Evolutionary conservation across 2,113 vertebrate genomes (phyloP), one percentile per base, ranked within the genome.

Genomic region (Empidonax alnorum): DNA sequence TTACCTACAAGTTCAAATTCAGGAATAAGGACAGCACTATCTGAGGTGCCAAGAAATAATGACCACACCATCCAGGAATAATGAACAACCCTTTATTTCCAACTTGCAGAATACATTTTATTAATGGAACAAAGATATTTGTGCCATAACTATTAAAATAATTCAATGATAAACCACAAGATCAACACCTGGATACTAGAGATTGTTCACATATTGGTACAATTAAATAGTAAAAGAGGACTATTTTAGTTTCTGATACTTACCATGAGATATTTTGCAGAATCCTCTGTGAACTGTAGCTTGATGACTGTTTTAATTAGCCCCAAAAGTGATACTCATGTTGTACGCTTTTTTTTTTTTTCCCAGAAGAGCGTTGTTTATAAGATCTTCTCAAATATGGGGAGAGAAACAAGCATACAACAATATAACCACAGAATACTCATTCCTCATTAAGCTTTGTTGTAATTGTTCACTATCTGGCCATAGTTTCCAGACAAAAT

Each of bases 401-500:
- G 14, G 35, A 72, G 15, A 79, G 8, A 78, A 87, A 67, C 49
- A 91, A 94, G 20, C 47, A 11, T 46, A 31, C 31, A 47, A 93
- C 30, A 52, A 68, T 89, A 83, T 50, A 88, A 50, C 46, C 89
- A 87, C 50, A 72, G n/a, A 84, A 79, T 59, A 72, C 35, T 73
- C 35, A 89, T 47, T 72, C 55, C 47, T 89, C 94, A 78, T 84
- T 92, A 86, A 84, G n/a, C 19, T 73, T 77, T 68, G 69, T 53
- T 92, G n/a, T 44, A 83, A 76, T 58, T 92, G 31, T 94, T 93
- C 76, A 81, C n/a, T 83, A 87, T 61, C 31, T 89, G 73, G 8
- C 23, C 53, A 37, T 71, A 59, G 14, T 73, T 96, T 81, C 63
- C 78, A 46, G 66, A 84, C 50, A 80, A 93, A 87, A 84, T 67